A percentile compares a stretch with the other conserved stretches of the same genome.
Conservation (phyloP, 2,888 invertebrate species). For the Augiades crinisus region DNA sequence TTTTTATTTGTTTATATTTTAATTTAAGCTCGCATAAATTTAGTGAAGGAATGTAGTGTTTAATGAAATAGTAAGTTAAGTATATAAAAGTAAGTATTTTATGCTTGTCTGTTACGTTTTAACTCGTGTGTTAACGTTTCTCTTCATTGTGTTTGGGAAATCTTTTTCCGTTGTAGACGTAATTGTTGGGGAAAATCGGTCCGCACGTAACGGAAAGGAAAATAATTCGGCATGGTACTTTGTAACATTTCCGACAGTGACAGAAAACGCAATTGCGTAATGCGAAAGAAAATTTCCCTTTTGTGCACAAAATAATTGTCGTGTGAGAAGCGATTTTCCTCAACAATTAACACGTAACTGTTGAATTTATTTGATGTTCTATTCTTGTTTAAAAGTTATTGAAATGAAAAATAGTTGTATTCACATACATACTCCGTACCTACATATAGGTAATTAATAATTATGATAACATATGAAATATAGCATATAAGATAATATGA, state of each 20-base stretch:
- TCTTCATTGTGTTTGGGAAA: conserved; percentile 40
- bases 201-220: conserved; percentile 10
- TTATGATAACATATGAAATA: conserved; percentile 52
- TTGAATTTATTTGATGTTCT: conserved; percentile 36
- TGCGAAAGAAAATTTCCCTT: neutral
- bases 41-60: conserved; percentile 42
- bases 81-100: conserved; percentile 42
- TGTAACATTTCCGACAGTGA: too few relatives aligned
- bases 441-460: conserved; percentile 54
- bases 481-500: conserved; percentile 55
- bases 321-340: conserved; percentile 7
- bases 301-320: neutral
- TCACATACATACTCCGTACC: conserved; percentile 57
- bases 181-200: conserved; percentile 27
- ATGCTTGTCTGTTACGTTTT: conserved; percentile 49
- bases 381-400: conserved; percentile 35
- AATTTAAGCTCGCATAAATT: conserved; percentile 41
- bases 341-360: conserved; percentile 34
- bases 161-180: conserved; percentile 31
- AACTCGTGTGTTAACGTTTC: conserved; percentile 36
- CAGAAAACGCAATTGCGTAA: too few relatives aligned
- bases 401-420: conserved; percentile 28
- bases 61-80: conserved; percentile 45
- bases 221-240: neutral
- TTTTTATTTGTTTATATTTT: conserved; percentile 28